Base-by-base conservation (phyloP, 2,888 invertebrate genomes). In the Gastrophysa polygoni region DNA sequence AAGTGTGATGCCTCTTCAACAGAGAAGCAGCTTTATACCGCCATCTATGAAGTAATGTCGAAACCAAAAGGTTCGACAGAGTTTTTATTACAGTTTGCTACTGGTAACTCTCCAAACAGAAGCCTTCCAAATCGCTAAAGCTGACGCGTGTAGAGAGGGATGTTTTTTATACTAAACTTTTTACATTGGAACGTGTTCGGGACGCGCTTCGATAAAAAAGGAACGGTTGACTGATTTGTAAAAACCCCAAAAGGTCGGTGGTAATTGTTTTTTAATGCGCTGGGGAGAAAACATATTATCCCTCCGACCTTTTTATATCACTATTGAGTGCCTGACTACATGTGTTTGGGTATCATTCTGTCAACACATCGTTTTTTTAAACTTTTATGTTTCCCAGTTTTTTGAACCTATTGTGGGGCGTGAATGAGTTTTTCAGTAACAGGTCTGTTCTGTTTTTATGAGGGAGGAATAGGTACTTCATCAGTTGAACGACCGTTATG, bases 191-290 rank as follows among this genome's bases (percentile, higher is more conserved):
- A 24, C 28, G 20, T 16, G 56, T 47, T 28, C 38, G 56, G 66
- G 63, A 24, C 24, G 24, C 4, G 7, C 24, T 5, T n/a, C n/a
- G 24, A 7, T 51, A 59, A 56, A 62, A 59, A 55, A 58, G 69
- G 67, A 72, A 75, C 75, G 38, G 38, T 38, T 14, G 6, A 75
- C 72, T 67, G 73, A 73, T 73, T 75, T 69, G 64, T 68, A 75
- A 76, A 77, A 77, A 76, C 77, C 77, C 65, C 76, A 74, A 74
- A 75, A 75, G 71, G 68, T 60, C 70, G 72, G 71, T 62, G 64
- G 68, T 78, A 77, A 78, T 78, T 74, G 77, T 75, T 77, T 77
- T 78, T 77, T 77, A 76, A 77, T 76, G 71, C 75, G 70, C 63
- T 59, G 54, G 67, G 68, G 67, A 57, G 50, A 59, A 63, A 61